A percentile compares a stretch with the other conserved stretches of the same genome.
Evolutionary conservation across 2,113 vertebrate species (phyloP).

Genomic region (Phaethon lepturus): DNA sequence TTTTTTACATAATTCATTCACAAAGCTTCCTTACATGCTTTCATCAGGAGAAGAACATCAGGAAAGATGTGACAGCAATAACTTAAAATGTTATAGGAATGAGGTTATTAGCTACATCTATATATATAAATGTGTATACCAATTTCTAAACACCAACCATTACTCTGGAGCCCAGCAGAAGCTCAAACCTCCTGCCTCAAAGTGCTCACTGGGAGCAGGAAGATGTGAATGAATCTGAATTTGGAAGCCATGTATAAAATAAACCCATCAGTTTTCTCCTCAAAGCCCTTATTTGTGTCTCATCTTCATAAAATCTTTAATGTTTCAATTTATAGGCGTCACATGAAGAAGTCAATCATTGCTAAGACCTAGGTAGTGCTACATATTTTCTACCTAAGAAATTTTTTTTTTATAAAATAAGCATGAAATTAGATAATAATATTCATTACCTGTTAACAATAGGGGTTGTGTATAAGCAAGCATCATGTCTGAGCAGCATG

Average conservation of each 20-base stretch:
- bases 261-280: background rate
- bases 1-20: conserved; percentile 6
- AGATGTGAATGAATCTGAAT: background rate
- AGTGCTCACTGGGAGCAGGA: rapidly evolving
- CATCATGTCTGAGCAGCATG: background rate
- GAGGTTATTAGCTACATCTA: conserved; percentile 37
- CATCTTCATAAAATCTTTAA: background rate
- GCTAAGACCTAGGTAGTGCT: background rate
- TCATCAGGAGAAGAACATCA: background rate
- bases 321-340: background rate
- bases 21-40: background rate
- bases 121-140: background rate
- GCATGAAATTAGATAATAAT: background rate
- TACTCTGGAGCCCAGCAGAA: background rate
- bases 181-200: background rate
- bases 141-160: background rate
- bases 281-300: background rate
- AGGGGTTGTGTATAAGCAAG: background rate
- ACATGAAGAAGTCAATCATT: background rate
- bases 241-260: background rate
- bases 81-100: background rate
- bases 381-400: background rate
- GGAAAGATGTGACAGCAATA: background rate
- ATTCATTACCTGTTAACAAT: background rate
- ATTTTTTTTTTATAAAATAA: background rate